Base-by-base conservation (phyloP, 2,797 vertebrate species). In the Acanthornis magna region DNA sequence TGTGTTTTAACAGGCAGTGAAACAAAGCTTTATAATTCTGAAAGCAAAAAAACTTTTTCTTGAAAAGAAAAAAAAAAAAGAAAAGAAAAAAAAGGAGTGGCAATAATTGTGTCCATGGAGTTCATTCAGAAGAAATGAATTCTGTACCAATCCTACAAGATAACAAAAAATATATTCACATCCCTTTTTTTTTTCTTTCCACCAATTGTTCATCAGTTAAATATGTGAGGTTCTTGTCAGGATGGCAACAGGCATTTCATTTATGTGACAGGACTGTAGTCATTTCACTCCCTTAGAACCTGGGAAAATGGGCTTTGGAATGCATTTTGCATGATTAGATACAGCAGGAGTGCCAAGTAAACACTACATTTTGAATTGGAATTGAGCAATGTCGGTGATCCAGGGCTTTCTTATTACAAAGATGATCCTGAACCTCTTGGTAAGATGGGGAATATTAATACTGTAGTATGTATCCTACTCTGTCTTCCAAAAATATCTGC, bases 301-400 rank as follows among this genome's bases (percentile, higher is more conserved):
- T 45, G 65, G 22, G 42, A 66, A 51, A 96, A 89, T 72, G 65
- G 79, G 45, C 26, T 91, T 96, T 96, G 88, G 88, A 93, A 94
- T 89, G 43, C 80, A 87, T 92, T 87, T 93, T 74, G 42, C 14
- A 4, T 60, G 32, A 79, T 8, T 66, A 14, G 70, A 29, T 66
- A 80, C 36, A 81, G 57, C 26, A 60, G 61, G 67, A 71, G 29
- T 34, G 11, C 36, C 91, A 80, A 63, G 42, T 55, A 95, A 95
- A 92, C 26, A 61, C 92, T 60, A 60, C 6, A 45, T 53, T 96
- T 91, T 78, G 55, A 70, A 68, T 94, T 42, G 60, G 8, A 89
- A 40, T 76, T 83, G 47, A 51, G 13, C n/a, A 48, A 81, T 63
- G 13, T 9, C 66, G 29, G 13, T 47, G 26, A 82, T 73, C 74